These are phyloP conservation scores for Pampusana beccarii DNA, from an alignment of 2,113 vertebrate species.

Conservation along the genomic window DNA sequence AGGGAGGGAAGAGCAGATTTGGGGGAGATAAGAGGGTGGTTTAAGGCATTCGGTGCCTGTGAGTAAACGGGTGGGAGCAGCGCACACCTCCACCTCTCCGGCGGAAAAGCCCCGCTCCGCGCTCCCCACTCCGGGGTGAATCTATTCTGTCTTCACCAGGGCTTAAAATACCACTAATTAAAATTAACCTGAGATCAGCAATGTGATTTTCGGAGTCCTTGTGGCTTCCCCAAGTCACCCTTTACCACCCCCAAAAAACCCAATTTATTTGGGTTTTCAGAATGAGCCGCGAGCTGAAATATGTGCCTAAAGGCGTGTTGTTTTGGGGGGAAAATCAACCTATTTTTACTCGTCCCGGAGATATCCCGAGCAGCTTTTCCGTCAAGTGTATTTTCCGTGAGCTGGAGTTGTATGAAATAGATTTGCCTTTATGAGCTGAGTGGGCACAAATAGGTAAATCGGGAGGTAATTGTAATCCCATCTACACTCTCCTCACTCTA, in stretches of 20 bases:
- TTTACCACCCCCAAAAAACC: background rate
- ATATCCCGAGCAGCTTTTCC: background rate
- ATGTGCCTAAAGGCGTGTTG: background rate
- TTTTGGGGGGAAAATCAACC: rapidly evolving
- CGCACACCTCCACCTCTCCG: background rate
- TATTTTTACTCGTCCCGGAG: background rate
- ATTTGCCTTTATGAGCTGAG: background rate
- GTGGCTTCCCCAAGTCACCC: background rate
- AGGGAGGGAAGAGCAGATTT: background rate
- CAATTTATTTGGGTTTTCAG: background rate
- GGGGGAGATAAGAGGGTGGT: background rate
- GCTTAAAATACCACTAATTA: background rate
- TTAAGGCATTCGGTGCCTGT: background rate
- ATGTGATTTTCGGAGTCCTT: background rate
- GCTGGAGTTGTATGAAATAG: background rate
- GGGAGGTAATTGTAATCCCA: background rate
- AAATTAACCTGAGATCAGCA: background rate
- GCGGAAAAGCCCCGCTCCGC: background rate
- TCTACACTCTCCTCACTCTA: background rate
- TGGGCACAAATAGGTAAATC: background rate
- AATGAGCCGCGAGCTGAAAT: background rate
- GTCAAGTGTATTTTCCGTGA: background rate
- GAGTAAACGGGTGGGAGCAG: background rate
- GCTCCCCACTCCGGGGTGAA: background rate
- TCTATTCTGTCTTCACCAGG: background rate